Evolutionary conservation across 2,113 vertebrate species (phyloP), one percentile per base, ranked within the genome.

Genomic region (Noturus placidus): DNA sequence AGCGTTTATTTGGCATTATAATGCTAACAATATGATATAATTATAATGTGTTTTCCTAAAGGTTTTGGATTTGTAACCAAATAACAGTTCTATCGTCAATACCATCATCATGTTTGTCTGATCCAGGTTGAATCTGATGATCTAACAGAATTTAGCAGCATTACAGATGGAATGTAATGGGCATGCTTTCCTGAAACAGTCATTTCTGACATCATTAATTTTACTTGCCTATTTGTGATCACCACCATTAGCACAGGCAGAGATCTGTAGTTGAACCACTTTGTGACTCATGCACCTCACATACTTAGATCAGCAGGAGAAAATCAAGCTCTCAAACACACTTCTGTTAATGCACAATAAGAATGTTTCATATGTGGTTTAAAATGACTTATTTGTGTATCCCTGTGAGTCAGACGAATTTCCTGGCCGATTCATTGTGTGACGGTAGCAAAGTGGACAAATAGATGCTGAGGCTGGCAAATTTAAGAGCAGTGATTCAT

Each of bases 401-500:
- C 33, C 63, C n/a, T 33, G n/a, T 84, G 83, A 84, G 83, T 84
- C 65, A 84, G 38, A 20, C 15, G 2, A 11, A 11, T 54, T 74
- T 84, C 67, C 83, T 70, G 67, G 27, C 15, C 56, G 52, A 56
- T 84, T 56, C 27, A 72, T 61, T 38, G 30, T 35, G 30, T 74
- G 83, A 84, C 52, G 63, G 8, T n/a, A 70, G n/a, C 4, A 35
- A 57, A 25, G 67, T 56, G 67, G 52, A 72, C 67, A 33, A 84
- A 82, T 82, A 6, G n/a, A 84, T 84, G 82, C 82, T 84, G 65
- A 84, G 42, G 15, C 30, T 25, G n/a, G 61, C 81, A 65, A 50
- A 83, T 65, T 15, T 30, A 54, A 11, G 2, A 35, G 65, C 15
- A 5, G n/a, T 52, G 82, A 84, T 84, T 52, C 27, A 65, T 52